These are phyloP conservation scores for Danionella cerebrum DNA, from an alignment of 2,113 vertebrate genomes.

Conservation along the genomic window DNA sequence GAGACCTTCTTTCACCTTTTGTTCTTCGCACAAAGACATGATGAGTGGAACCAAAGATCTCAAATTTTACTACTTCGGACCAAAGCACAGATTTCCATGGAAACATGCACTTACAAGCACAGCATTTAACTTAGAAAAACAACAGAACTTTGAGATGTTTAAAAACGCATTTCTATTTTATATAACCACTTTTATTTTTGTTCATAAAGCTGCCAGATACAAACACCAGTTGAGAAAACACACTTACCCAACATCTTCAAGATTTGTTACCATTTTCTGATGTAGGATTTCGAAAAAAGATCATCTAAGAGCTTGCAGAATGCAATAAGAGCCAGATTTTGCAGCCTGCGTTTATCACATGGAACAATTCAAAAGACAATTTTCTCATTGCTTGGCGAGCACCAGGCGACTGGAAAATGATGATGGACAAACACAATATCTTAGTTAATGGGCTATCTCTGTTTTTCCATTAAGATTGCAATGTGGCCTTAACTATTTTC, in stretches of 20 bases:
- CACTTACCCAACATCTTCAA: neutral
- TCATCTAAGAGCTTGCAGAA: neutral
- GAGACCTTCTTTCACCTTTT: no score
- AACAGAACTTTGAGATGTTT: neutral
- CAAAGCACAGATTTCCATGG: no score
- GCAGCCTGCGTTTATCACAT: neutral
- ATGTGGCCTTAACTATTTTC: neutral
- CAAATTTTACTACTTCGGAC: no score
- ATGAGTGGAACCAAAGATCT: no score
- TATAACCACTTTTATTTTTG: neutral
- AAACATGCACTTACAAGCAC: no score
- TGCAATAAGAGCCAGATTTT: constrained; percentile 1
- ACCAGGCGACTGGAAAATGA: neutral
- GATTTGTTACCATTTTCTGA: neutral
- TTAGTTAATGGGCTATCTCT: no score
- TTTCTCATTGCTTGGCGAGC: neutral
- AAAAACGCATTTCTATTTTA: neutral
- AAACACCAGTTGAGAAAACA: neutral
- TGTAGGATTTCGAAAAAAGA: neutral
- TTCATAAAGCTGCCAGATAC: neutral
- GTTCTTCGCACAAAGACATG: no score
- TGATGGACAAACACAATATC: no score
- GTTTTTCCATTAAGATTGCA: neutral
- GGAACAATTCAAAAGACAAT: neutral
- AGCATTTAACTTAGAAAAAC: no score